Evolutionary conservation across 2,888 invertebrate species (phyloP).

Genomic region (Hydrotaea diabolus): DNA sequence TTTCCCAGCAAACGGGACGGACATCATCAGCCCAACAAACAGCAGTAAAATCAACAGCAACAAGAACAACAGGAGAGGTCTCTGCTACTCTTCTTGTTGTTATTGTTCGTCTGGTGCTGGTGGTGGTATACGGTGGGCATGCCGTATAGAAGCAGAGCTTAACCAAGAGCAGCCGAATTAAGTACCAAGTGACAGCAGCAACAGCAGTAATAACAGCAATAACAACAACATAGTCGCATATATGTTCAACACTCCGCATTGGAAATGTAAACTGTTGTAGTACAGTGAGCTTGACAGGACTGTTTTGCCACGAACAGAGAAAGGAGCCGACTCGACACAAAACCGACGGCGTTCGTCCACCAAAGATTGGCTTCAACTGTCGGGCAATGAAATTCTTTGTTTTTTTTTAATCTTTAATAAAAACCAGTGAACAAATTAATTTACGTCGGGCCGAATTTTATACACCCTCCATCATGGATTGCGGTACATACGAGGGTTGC

Average conservation of each 20-base stretch:
- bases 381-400: no score
- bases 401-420: no score
- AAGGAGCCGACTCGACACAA: no score
- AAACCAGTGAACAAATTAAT: no score
- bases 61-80: not conserved
- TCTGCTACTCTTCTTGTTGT: conserved; percentile 8
- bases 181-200: not conserved
- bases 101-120: not conserved
- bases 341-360: no score
- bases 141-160: not conserved
- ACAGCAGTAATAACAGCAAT: not conserved
- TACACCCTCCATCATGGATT: no score
- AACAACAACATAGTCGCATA: not conserved
- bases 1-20: conserved; percentile 1
- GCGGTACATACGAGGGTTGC: no score
- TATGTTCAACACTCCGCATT: not conserved
- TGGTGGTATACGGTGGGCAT: not conserved
- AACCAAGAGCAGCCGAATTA: not conserved
- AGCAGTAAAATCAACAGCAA: not conserved
- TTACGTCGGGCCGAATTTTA: no score
- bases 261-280: conserved; percentile 1
- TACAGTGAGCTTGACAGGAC: not conserved
- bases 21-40: not conserved
- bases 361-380: no score
- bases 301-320: not conserved